phyloP scores from a whole-genome alignment of 2,888 invertebrate species.

The Leptinotarsa juncta region DNA sequence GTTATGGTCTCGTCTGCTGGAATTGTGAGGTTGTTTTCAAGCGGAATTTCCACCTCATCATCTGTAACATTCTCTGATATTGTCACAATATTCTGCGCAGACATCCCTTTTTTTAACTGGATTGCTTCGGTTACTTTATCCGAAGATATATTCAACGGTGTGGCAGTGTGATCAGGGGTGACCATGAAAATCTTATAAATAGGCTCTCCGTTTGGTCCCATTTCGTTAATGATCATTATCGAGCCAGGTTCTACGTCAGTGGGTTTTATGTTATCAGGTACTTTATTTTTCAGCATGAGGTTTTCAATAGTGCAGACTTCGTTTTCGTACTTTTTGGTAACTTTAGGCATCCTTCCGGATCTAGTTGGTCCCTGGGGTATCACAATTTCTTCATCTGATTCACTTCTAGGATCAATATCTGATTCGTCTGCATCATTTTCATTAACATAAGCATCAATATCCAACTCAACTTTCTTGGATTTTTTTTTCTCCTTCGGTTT shows the following conservation, averaged over 20 bases:
- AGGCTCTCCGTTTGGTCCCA: constrained; percentile 64
- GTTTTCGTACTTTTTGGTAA: constrained; percentile 51
- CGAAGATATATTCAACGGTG: constrained; percentile 60
- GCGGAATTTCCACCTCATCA: constrained; percentile 36
- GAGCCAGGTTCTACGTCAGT: constrained; percentile 66
- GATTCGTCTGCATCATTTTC: constrained; percentile 55
- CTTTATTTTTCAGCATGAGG: constrained; percentile 28
- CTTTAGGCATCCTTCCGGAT: constrained; percentile 65
- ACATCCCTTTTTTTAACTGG: constrained; percentile 46
- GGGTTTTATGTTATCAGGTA: constrained; percentile 8
- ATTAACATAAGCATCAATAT: constrained; percentile 49
- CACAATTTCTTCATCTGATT: constrained; percentile 49
- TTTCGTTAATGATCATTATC: constrained; percentile 67
- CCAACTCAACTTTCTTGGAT: constrained; percentile 40
- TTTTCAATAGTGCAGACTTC: constrained; percentile 26
- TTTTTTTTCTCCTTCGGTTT: constrained; percentile 40
- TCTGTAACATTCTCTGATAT: constrained; percentile 45
- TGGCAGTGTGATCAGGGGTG: constrained; percentile 61
- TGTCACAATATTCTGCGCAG: constrained; percentile 49
- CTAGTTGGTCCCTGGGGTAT: constrained; percentile 63
- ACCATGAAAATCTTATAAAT: constrained; percentile 68
- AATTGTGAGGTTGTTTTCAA: constrained; percentile 47
- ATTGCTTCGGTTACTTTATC: constrained; percentile 58
- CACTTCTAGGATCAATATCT: constrained; percentile 48
- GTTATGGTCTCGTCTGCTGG: constrained; percentile 43